phyloP scores from a whole-genome alignment of 2,113 vertebrate species.

The Brachyistius frenatus region DNA sequence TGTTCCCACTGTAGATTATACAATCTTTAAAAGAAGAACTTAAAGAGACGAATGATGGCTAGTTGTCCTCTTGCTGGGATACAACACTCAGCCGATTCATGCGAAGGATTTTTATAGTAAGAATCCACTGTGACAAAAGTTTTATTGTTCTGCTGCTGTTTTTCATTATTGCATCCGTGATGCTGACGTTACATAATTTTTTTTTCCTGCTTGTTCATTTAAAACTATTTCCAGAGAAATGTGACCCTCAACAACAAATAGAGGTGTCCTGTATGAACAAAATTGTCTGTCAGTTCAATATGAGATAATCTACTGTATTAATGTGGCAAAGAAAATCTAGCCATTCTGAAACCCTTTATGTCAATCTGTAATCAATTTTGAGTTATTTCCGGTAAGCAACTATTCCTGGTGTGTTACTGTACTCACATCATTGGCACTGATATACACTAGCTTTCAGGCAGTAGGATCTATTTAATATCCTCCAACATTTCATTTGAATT shows the following conservation, averaged over 20 bases:
- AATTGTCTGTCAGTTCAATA: background rate
- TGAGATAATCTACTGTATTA: background rate
- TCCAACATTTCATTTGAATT: conserved; percentile 80
- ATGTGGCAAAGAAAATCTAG: conserved; percentile 27
- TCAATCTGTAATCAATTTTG: conserved; percentile 58
- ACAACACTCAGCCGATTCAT: background rate
- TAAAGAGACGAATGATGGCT: background rate
- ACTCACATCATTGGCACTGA: conserved; percentile 65
- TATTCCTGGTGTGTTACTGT: conserved; percentile 66
- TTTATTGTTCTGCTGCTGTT: conserved; percentile 31
- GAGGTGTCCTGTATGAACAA: background rate
- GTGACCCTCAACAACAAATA: background rate
- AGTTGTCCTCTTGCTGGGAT: background rate
- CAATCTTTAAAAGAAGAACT: background rate
- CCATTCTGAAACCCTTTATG: conserved; percentile 9
- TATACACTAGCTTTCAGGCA: conserved; percentile 68
- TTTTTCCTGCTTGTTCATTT: conserved; percentile 12
- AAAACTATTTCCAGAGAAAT: conserved; percentile 44
- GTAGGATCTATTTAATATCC: conserved; percentile 84
- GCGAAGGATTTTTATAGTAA: background rate
- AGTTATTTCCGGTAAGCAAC: conserved; percentile 61
- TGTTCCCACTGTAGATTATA: background rate
- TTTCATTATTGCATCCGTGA: conserved; percentile 30
- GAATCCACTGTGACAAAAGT: conserved; percentile 8
- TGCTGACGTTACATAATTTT: conserved; percentile 20